Percentiles rank a stretch among this genome's conserved stretches.
These are phyloP conservation scores for Ibycter americanus DNA, from an alignment of 2,797 vertebrate genomes.

Conservation along the genomic window DNA sequence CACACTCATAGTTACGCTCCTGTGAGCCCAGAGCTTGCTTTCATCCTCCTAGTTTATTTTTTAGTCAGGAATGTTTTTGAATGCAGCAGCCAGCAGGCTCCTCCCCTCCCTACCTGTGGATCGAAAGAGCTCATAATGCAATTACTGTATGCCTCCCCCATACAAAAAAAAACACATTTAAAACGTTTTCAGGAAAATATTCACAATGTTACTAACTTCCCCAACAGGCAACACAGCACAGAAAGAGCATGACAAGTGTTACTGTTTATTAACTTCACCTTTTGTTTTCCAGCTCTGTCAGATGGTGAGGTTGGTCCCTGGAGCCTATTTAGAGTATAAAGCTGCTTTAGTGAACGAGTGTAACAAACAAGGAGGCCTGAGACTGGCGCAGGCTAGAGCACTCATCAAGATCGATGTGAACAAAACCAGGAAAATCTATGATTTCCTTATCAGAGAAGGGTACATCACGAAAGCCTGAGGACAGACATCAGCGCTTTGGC, in stretches of 20 bases:
- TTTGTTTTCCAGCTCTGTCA: constrained; percentile 89
- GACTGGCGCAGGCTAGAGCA: constrained; percentile 93
- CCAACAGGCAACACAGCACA: background rate
- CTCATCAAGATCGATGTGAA: constrained; percentile 99
- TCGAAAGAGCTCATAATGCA: background rate
- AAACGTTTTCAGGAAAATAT: background rate
- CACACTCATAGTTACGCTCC: background rate
- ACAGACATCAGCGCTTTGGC: background rate
- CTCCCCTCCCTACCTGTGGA: constrained; percentile 67
- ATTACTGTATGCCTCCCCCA: background rate
- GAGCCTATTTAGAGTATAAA: constrained; percentile 97
- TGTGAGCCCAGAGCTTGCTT: background rate
- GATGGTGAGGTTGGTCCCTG: constrained; percentile 96
- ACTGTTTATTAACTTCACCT: constrained; percentile 65
- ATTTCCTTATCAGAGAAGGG: constrained; percentile 97
- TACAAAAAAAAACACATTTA: background rate
- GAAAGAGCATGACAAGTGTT: background rate
- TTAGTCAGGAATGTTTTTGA: constrained; percentile 19
- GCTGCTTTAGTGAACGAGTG: constrained; percentile 95
- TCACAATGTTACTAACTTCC: background rate
- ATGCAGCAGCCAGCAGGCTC: constrained; percentile 19
- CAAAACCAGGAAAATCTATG: constrained; percentile 98
- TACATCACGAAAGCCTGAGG: constrained; percentile 92
- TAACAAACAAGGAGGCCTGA: constrained; percentile 92
- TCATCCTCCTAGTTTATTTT: constrained; percentile 19